These are phyloP conservation scores for Ricordea florida DNA, from an alignment of 92 coral and sea anemone genomes.

Conservation along the genomic window DNA sequence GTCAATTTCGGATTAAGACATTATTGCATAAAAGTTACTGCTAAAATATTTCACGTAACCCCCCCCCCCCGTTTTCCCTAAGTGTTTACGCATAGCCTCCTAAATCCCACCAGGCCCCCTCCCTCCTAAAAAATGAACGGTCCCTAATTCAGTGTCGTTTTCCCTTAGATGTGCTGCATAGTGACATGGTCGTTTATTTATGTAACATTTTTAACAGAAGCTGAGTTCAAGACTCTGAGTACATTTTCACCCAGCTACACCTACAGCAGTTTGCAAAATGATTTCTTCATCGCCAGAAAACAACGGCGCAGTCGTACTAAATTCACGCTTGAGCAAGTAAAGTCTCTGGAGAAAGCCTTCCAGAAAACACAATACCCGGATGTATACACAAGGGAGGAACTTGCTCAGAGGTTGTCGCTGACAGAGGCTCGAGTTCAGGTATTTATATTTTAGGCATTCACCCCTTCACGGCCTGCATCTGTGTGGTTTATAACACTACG, in stretches of 20 bases:
- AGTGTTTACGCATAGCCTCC: too few species aligned
- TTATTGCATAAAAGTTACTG: too few species aligned
- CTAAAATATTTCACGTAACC: too few species aligned
- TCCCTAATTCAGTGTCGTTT: too few species aligned
- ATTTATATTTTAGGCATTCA: not conserved
- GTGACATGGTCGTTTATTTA: too few species aligned
- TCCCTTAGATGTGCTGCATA: too few species aligned
- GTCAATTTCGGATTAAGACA: too few species aligned
- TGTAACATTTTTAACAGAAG: conserved; percentile 14
- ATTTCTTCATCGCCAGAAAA: conserved; percentile 84
- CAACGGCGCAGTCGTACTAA: conserved; percentile 97
- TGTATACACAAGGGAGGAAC: conserved; percentile 95
- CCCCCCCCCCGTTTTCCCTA: too few species aligned
- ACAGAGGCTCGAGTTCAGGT: conserved; percentile 99
- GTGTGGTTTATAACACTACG: too few species aligned
- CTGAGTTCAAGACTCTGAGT: conserved; percentile 43
- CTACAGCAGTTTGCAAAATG: conserved; percentile 67
- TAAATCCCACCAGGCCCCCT: too few species aligned
- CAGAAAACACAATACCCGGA: conserved; percentile 98
- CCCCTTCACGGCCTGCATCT: too few species aligned
- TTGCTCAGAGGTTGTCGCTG: conserved; percentile 88
- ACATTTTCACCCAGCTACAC: conserved; percentile 68
- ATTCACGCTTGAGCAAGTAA: conserved; percentile 81
- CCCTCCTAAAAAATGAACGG: too few species aligned
- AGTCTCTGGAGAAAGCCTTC: conserved; percentile 93